Percentiles rank a stretch among this genome's conserved stretches.
Conservation (phyloP, 2,888 invertebrate genomes). For the Pomacea canaliculata region DNA sequence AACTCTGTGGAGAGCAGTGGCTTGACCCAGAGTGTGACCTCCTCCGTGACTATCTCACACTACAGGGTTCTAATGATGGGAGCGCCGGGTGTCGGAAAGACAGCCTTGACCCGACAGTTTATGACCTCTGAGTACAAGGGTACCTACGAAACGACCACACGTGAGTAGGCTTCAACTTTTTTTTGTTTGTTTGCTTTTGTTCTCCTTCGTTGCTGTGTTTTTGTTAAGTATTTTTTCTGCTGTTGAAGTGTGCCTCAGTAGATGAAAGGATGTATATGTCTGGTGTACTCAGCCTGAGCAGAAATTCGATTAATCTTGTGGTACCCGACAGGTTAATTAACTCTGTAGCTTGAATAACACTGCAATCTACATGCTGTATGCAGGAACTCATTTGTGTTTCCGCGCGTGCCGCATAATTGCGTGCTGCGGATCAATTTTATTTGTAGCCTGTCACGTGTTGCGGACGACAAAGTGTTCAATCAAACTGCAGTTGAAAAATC, state of each 20-base stretch:
- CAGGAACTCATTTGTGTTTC: too few species aligned
- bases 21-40: conserved; percentile 15
- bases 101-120: conserved; percentile 79
- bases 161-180: conserved; percentile 14
- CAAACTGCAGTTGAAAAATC: too few species aligned
- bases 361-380: too few species aligned
- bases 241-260: too few species aligned
- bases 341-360: too few species aligned
- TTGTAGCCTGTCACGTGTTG: too few species aligned
- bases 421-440: too few species aligned
- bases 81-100: conserved; percentile 79
- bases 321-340: too few species aligned
- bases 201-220: background rate
- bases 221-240: background rate
- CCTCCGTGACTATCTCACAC: conserved; percentile 42
- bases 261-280: background rate
- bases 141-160: conserved; percentile 31
- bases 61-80: conserved; percentile 79
- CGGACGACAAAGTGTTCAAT: too few species aligned
- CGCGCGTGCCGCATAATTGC: too few species aligned
- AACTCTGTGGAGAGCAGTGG: conserved; percentile 17
- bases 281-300: too few species aligned
- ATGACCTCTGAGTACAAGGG: conserved; percentile 81
- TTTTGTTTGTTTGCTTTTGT: background rate
- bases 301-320: too few species aligned